phyloP scores from a whole-genome alignment of 2,797 vertebrate genomes.

The Hoplostethus atlanticus region DNA sequence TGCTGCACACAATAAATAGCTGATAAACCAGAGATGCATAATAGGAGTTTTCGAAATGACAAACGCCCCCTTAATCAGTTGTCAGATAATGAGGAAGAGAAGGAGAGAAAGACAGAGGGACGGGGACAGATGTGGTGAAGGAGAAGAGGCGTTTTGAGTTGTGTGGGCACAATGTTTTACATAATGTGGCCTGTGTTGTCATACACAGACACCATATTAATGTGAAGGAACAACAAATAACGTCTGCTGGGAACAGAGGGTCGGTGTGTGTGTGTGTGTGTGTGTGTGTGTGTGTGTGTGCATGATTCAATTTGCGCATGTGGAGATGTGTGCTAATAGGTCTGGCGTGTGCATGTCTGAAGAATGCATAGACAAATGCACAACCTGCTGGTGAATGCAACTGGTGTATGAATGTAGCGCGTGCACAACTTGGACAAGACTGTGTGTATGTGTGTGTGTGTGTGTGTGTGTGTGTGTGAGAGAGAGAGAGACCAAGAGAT shows the following conservation, averaged over 20 bases:
- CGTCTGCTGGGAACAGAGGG: conserved; percentile 53
- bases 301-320: not conserved
- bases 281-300: conserved; percentile 15
- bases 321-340: conserved; percentile 27
- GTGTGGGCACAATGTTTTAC: conserved; percentile 55
- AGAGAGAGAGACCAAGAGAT: too few relatives aligned
- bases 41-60: conserved; percentile 33
- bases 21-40: not conserved
- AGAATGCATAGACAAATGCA: conserved; percentile 8
- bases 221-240: conserved; percentile 62
- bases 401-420: too few relatives aligned
- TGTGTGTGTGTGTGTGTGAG: not conserved
- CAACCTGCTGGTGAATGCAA: too few relatives aligned
- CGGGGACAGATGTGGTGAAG: conserved; percentile 13
- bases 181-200: conserved; percentile 53
- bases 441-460: too few relatives aligned
- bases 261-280: conserved; percentile 14
- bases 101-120: conserved; percentile 18
- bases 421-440: too few relatives aligned
- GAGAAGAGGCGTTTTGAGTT: conserved; percentile 55
- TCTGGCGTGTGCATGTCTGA: conserved; percentile 32
- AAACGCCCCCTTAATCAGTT: conserved; percentile 5
- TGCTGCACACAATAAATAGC: conserved; percentile 21
- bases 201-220: conserved; percentile 58
- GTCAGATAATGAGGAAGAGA: conserved; percentile 30